Base-by-base conservation (phyloP, 2,113 vertebrate species). In the Brachypteracias leptosomus region DNA sequence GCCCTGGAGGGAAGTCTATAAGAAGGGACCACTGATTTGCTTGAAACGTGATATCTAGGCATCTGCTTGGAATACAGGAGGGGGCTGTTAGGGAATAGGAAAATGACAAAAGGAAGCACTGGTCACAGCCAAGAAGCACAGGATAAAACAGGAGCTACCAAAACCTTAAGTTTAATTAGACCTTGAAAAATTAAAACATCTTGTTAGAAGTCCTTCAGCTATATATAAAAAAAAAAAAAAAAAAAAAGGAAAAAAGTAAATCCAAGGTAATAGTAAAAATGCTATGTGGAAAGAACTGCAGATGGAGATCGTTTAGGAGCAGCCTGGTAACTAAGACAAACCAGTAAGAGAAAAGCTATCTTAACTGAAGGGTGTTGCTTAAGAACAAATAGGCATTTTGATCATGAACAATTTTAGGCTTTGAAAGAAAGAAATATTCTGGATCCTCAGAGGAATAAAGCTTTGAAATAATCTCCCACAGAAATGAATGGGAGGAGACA, bases 371-470 rank as follows among this genome's bases (percentile, higher is more conserved):
- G 7, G 25, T 40, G 7, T 40, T 91, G 49, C 57, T 75, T 88
- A 82, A 96, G 52, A 75, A 61, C 16, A 93, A 93, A 82, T 4
- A 57, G 58, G 16, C 4, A 0, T 52, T 93, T 85, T 85, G 42
- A 52, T 40, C 10, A 6, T 57, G 11, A 79, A 85, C 9, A 79
- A 59, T 36, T 88, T 57, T 17, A 90, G 49, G 36, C 71, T 93
- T 79, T 65, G 11, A 91, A 89, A 76, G 49, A 85, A 93, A 79
- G 35, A 90, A 90, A 83, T 79, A 70, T 68, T 88, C 71, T 76
- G 33, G 12, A 68, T 75, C 78, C 85, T 91, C 33, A 49, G 44
- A 96, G 49, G 91, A 90, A 91, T 65, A 91, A 90, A 85, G 62
- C 58, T 88, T 88, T 28, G 2, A 91, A 94, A 88, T 28, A 72